Evolutionary conservation across 2,113 vertebrate species (phyloP), one percentile per base, ranked within the genome.

Genomic region (Poeciliopsis occidentalis): DNA sequence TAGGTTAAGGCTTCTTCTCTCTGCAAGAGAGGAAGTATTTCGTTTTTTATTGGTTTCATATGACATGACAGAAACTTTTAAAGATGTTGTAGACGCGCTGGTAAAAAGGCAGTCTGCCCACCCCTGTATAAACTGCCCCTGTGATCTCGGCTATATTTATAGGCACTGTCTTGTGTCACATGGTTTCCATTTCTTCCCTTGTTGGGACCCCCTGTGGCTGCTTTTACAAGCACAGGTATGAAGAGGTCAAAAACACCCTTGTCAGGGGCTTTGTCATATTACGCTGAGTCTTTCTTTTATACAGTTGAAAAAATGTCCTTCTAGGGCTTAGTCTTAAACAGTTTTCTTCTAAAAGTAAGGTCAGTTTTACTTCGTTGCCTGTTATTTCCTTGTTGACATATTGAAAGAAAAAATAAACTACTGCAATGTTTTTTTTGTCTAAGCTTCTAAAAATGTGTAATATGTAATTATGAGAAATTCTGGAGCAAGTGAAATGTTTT

Each of bases 81-180:
- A 95, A 94, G 92, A 94, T 85, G 89, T 93, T 95, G 94, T 95
- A 94, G 93, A 94, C 85, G 83, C 17, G 82, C 88, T 94, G 93
- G 93, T 95, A 94, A 94, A 95, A 94, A 91, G 78, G 88, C 83
- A 84, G 91, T 88, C 94, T 90, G 89, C 89, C 88, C 91, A 91
- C 89, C 90, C 81, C 85, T 82, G 82, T 92, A 94, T 94, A 94
- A 94, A 92, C 90, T 87, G 85, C 85, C 87, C 81, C 93, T 95
- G 92, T 95, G 94, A 95, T 95, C 93, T 95, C 76, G 67, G 34
- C 69, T 89, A 93, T 95, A 95, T 95, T 95, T 95, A 94, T 93
- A 93, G 94, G 92, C 75, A 91, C 94, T 94, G 93, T 94, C 92
- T 92, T 85, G 77, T 92, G 93, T 95, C 94, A 95, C 93, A 94